Evolutionary conservation across 2,888 invertebrate species (phyloP).

Genomic region (Euproctis similis): DNA sequence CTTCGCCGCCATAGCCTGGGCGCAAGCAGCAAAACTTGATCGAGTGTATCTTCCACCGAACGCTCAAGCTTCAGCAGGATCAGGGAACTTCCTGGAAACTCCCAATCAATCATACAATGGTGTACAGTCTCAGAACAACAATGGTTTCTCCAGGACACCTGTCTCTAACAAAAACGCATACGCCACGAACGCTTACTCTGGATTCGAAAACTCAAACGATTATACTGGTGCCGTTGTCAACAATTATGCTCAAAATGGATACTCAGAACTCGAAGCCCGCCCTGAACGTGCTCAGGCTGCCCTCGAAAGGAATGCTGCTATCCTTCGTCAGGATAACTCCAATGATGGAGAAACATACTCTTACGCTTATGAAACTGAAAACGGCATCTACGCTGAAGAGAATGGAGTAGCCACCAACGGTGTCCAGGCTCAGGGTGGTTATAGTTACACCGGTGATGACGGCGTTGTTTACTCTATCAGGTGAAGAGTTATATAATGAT

Average conservation of each 20-base stretch:
- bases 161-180: slow-evolving; percentile 7
- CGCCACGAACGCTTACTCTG: slow-evolving; percentile 1
- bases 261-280: slow-evolving; percentile 19
- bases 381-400: slow-evolving; percentile 61
- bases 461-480: slow-evolving; percentile 58
- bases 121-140: slow-evolving; percentile 9
- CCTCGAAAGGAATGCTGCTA: slow-evolving; percentile 56
- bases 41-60: slow-evolving; percentile 50
- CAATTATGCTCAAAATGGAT: slow-evolving; percentile 10
- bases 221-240: not conserved
- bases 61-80: slow-evolving; percentile 19
- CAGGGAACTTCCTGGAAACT: slow-evolving; percentile 15
- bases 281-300: slow-evolving; percentile 53
- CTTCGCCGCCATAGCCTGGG: slow-evolving; percentile 34
- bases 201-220: not conserved
- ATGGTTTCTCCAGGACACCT: not conserved
- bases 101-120: slow-evolving; percentile 15
- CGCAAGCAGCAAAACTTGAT: slow-evolving; percentile 48
- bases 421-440: slow-evolving; percentile 61
- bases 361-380: slow-evolving; percentile 60
- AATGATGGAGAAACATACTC: slow-evolving; percentile 58
- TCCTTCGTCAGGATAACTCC: slow-evolving; percentile 51
- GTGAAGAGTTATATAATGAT: no score
- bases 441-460: slow-evolving; percentile 65
- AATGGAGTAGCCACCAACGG: slow-evolving; percentile 60